A percentile compares a stretch with the other conserved stretches of the same genome.
Evolutionary conservation across 1,140 invertebrate genomes (phyloP).

Genomic region (Pteromalus puparum): DNA sequence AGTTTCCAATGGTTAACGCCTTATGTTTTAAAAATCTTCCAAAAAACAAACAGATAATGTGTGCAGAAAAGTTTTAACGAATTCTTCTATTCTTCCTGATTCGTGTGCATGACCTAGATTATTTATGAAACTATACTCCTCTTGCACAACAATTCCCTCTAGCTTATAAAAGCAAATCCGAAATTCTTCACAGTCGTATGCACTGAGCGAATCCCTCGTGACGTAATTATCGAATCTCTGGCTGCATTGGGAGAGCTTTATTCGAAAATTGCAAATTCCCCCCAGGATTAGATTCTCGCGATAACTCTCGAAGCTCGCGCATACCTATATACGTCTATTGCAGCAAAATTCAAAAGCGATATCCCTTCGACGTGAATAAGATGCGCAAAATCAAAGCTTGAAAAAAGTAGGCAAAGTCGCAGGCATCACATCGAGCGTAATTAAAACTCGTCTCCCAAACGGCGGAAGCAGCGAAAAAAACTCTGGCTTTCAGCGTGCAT

Average conservation of each 20-base stretch:
- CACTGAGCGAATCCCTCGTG: not conserved
- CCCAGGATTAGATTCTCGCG: not conserved
- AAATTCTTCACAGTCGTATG: not conserved
- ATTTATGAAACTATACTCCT: too few relatives aligned
- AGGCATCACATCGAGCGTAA: constrained; percentile 32
- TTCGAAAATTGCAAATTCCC: not conserved
- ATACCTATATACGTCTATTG: too few relatives aligned
- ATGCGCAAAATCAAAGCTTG: not conserved
- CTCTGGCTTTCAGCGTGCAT: too few relatives aligned
- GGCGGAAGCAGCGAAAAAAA: not conserved
- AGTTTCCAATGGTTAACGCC: too few relatives aligned
- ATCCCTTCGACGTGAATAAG: not conserved
- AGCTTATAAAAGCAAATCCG: too few relatives aligned
- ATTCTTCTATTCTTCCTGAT: too few relatives aligned
- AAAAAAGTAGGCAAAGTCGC: not conserved
- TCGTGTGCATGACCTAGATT: too few relatives aligned
- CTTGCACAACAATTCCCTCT: too few relatives aligned
- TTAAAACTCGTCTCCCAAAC: constrained; percentile 36
- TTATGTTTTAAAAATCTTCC: too few relatives aligned
- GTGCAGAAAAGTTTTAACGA: too few relatives aligned
- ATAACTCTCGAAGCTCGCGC: not conserved
- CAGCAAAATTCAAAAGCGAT: not conserved
- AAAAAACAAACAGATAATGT: too few relatives aligned
- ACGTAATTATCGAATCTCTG: too few relatives aligned
- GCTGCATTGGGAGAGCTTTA: not conserved